phyloP scores from a whole-genome alignment of 37 sponge, comb jelly and placozoan species.

The Geodia barretti region DNA sequence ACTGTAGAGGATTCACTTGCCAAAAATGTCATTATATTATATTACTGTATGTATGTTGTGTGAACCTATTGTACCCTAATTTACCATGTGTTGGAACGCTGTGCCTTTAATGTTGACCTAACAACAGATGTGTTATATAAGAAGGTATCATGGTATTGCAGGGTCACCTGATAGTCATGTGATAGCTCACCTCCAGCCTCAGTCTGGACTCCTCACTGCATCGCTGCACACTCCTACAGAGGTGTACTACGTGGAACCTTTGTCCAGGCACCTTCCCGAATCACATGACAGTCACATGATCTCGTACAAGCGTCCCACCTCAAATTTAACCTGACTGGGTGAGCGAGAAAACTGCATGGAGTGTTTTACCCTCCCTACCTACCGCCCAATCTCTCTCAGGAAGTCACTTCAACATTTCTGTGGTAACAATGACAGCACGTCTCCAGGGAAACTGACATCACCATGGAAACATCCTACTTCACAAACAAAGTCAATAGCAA shows the following conservation, averaged over 20 bases:
- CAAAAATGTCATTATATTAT: too few species aligned
- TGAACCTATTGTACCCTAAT: too few species aligned
- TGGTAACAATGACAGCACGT: neutral
- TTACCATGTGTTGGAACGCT: too few species aligned
- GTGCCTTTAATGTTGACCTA: too few species aligned
- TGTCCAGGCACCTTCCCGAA: slow-evolving; percentile 36
- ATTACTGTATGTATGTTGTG: too few species aligned
- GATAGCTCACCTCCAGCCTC: slow-evolving; percentile 42
- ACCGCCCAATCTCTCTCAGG: neutral
- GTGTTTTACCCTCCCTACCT: neutral
- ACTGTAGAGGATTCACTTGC: too few species aligned
- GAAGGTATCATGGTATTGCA: too few species aligned
- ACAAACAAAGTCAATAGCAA: neutral
- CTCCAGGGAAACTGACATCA: neutral
- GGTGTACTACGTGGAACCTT: slow-evolving; percentile 59
- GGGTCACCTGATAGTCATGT: too few species aligned
- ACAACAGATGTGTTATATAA: too few species aligned
- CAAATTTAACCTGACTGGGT: slow-evolving; percentile 37
- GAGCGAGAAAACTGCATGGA: neutral
- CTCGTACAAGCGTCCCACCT: slow-evolving; percentile 52
- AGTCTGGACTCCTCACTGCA: slow-evolving; percentile 54
- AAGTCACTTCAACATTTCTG: neutral
- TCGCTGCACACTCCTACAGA: slow-evolving; percentile 7
- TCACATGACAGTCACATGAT: slow-evolving; percentile 86
- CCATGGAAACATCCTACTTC: neutral